A percentile compares a stretch with the other conserved stretches of the same genome.
phyloP scores from a whole-genome alignment of 1,140 invertebrate genomes.

The Drosophila kepulauana region DNA sequence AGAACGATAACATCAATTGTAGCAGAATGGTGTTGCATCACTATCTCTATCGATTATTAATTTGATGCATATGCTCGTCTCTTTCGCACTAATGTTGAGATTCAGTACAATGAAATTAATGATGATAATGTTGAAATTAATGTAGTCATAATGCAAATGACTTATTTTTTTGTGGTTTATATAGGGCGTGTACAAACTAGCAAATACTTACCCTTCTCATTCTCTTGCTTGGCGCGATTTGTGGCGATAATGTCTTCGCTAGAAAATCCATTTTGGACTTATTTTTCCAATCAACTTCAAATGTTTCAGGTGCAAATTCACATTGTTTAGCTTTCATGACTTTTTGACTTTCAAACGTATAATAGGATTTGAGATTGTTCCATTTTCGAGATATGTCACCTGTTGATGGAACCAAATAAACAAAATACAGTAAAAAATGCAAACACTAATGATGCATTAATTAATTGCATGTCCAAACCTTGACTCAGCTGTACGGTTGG shows the following conservation, averaged over 20 bases:
- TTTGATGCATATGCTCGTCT: background rate
- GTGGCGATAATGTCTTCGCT: background rate
- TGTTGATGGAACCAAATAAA: background rate
- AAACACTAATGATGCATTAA: background rate
- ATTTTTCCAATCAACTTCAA: conserved; percentile 34
- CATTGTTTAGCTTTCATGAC: conserved; percentile 20
- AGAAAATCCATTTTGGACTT: conserved; percentile 39
- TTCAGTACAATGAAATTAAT: conserved; percentile 5
- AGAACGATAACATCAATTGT: background rate
- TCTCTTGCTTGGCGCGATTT: background rate
- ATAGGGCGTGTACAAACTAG: background rate
- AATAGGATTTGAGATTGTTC: conserved; percentile 36
- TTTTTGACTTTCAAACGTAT: conserved; percentile 21
- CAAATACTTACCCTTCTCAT: conserved; percentile 9
- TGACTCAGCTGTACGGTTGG: background rate
- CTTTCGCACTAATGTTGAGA: conserved; percentile 2
- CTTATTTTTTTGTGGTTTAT: background rate
- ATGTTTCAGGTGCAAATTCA: conserved; percentile 2
- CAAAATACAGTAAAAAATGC: background rate
- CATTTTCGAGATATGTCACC: conserved; percentile 29
- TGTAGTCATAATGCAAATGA: conserved; percentile 6
- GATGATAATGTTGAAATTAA: conserved; percentile 13
- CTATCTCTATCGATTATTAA: conserved; percentile 3
- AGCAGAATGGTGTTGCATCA: no score
- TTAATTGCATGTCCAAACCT: conserved; percentile 3